These are phyloP conservation scores for Zapornia atra DNA, from an alignment of 2,113 vertebrate genomes.

Conservation along the genomic window DNA sequence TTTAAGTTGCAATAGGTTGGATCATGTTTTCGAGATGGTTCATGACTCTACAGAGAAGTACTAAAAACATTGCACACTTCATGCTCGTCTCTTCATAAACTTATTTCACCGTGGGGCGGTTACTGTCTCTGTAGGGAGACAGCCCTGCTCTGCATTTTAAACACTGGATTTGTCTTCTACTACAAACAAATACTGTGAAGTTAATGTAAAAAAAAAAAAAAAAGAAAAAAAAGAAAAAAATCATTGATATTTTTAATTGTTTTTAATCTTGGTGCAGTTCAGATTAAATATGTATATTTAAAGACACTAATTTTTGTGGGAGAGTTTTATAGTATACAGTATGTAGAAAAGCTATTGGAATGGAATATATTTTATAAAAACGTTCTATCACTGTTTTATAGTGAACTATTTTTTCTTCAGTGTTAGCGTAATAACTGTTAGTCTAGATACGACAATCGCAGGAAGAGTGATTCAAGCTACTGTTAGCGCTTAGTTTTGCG, in stretches of 20 bases:
- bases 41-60: slow-evolving; percentile 54
- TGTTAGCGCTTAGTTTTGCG: slow-evolving; percentile 39
- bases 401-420: slow-evolving; percentile 72
- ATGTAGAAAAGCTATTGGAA: slow-evolving; percentile 80
- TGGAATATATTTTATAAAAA: slow-evolving; percentile 81
- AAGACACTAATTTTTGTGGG: slow-evolving; percentile 69
- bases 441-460: slow-evolving; percentile 71
- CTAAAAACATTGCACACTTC: slow-evolving; percentile 59
- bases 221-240: slow-evolving; percentile 20
- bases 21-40: slow-evolving; percentile 54
- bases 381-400: slow-evolving; percentile 78
- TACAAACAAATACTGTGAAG: slow-evolving; percentile 77
- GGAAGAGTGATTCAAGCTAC: slow-evolving; percentile 65
- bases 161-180: slow-evolving; percentile 76
- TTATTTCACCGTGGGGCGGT: slow-evolving; percentile 37
- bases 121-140: background rate
- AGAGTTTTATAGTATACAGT: slow-evolving; percentile 73
- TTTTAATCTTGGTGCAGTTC: slow-evolving; percentile 61
- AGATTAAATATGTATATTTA: slow-evolving; percentile 65
- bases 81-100: slow-evolving; percentile 29
- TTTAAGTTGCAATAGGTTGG: slow-evolving; percentile 58
- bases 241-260: slow-evolving; percentile 65
- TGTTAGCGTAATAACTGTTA: slow-evolving; percentile 70
- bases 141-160: slow-evolving; percentile 42
- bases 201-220: slow-evolving; percentile 39